Base-by-base conservation (phyloP, 2,113 vertebrate genomes). In the Xenotilapia longispinis region DNA sequence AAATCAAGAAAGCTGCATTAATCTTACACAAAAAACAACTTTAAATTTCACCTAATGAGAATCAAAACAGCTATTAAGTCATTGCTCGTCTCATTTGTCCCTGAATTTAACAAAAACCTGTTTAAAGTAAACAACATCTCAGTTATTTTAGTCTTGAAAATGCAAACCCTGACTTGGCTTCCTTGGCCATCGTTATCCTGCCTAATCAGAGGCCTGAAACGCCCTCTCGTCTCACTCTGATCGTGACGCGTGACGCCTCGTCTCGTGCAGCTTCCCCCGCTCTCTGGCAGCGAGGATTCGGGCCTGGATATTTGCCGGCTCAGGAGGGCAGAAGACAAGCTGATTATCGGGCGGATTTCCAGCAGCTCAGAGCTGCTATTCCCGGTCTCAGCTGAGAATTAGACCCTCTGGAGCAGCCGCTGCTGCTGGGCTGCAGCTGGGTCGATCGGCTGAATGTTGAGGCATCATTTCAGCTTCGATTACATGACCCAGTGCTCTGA, bases 361-460 rank as follows among this genome's bases (percentile, higher is more conserved):
- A 92, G 84, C 80, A 23, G 95, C 89, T 96, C 91, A 95, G 89
- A 75, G 90, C 81, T 73, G 81, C 95, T 96, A 95, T 95, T 96
- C 92, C 82, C 23, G n/a, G 90, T 88, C 45, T 23, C 26, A 9
- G 73, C 9, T 54, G 15, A 23, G 53, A 94, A 94, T 95, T 93
- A 94, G 75, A 93, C 84, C 87, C 26, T 42, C 31, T 42, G 21
- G 21, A 31, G 7, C 7, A 15, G 15, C 54, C 0, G 33, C 33
- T 7, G n/a, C 53, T 78, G 17, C 55, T 86, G 78, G 33, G 47
- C 78, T 45, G 17, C 36, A 42, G 36, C 36, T 26, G 23, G 36
- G 51, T 21, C 5, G 12, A 26, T 13, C 6, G 7, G 2, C 78
- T 12, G 6, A 80, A 40, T 8, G 12, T 31, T 80, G 6, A 3